These are phyloP conservation scores for Acrocephalus arundinaceus DNA, from an alignment of 2,113 vertebrate species.

Conservation along the genomic window DNA sequence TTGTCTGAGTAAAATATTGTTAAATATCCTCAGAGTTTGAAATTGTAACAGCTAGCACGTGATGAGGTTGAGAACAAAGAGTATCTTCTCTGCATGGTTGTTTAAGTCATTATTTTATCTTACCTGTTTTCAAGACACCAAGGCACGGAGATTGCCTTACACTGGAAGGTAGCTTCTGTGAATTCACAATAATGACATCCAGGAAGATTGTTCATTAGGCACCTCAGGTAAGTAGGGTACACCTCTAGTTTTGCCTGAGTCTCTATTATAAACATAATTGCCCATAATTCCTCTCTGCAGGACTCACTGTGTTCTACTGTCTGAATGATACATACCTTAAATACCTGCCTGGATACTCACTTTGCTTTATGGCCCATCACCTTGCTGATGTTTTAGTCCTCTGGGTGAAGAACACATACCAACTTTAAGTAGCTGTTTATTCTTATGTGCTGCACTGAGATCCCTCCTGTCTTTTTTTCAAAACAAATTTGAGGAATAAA, in stretches of 20 bases:
- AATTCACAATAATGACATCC: background rate
- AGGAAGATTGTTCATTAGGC: background rate
- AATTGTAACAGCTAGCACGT: background rate
- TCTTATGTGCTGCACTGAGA: background rate
- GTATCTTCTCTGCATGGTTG: background rate
- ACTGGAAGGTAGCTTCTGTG: slow-evolving; percentile 27
- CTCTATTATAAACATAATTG: slow-evolving; percentile 24
- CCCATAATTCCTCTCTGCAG: background rate
- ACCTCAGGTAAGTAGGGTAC: background rate
- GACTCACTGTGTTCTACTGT: background rate
- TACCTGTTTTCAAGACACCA: background rate
- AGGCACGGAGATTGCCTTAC: background rate
- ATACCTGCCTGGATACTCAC: slow-evolving; percentile 20
- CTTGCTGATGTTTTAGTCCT: background rate
- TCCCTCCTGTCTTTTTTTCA: background rate
- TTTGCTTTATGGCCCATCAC: background rate
- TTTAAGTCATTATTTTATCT: background rate
- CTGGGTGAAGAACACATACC: slow-evolving; percentile 21
- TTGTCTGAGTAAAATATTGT: background rate
- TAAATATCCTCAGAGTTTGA: background rate
- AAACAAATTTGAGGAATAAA: background rate
- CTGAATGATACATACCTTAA: slow-evolving; percentile 35
- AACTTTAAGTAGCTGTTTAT: slow-evolving; percentile 5
- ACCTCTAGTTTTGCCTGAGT: slow-evolving; percentile 41
- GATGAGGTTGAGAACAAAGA: background rate